Evolutionary conservation across 2,797 vertebrate genomes (phyloP).

Genomic region (Semotilus atromaculatus): DNA sequence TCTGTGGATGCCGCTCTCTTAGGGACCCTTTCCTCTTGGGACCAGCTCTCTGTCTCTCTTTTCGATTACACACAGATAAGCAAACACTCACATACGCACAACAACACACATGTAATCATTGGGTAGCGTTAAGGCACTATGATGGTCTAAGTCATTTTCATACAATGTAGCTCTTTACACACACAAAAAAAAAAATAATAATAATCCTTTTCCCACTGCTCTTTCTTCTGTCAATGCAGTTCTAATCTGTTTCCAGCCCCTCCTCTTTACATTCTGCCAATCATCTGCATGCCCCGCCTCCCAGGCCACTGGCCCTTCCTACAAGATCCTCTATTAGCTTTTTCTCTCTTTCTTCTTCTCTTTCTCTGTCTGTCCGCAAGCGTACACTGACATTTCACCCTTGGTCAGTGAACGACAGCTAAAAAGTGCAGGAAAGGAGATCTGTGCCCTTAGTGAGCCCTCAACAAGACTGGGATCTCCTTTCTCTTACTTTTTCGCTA

Average conservation of each 20-base stretch:
- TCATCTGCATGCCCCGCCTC: conserved; percentile 59
- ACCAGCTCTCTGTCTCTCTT: conserved; percentile 60
- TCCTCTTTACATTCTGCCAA: conserved; percentile 77
- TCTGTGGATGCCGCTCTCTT: conserved; percentile 75
- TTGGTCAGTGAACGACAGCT: conserved; percentile 2
- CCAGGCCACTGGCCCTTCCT: conserved; percentile 57
- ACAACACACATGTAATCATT: conserved; percentile 39
- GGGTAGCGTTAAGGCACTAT: background rate
- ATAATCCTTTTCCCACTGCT: conserved; percentile 58
- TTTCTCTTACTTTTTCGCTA: conserved; percentile 15
- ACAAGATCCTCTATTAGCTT: background rate
- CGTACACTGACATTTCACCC: conserved; percentile 24
- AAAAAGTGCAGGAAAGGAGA: conserved; percentile 29
- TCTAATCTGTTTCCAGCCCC: conserved; percentile 85
- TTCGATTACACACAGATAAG: conserved; percentile 45
- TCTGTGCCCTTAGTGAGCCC: conserved; percentile 2
- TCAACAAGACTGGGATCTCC: conserved; percentile 8
- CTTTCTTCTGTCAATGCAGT: conserved; percentile 88
- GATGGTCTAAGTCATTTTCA: conserved; percentile 13
- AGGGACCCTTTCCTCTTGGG: conserved; percentile 60
- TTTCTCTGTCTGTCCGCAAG: conserved; percentile 23
- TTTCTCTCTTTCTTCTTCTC: conserved; percentile 21
- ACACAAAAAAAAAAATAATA: background rate
- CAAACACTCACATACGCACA: conserved; percentile 47
- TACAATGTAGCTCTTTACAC: background rate